Evolutionary conservation across 1,140 invertebrate genomes (phyloP).

Genomic region (Tetragnatha versicolor): DNA sequence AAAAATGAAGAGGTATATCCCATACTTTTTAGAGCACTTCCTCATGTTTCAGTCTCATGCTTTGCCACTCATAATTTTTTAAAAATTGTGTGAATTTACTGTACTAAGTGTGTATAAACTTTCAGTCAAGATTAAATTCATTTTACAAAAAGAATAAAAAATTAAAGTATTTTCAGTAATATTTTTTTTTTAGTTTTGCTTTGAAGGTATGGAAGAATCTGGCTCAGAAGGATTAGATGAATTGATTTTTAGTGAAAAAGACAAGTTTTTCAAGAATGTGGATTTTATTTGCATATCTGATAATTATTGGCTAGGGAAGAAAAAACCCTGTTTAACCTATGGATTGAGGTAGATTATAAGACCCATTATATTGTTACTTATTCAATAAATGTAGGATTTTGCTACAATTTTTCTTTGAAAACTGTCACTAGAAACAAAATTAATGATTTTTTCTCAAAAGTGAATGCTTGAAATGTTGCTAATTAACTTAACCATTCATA

Average conservation of each 20-base stretch:
- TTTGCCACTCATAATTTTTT: too few relatives aligned
- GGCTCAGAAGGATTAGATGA: conserved; percentile 95
- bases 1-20: too few relatives aligned
- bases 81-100: too few relatives aligned
- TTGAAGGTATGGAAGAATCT: conserved; percentile 99
- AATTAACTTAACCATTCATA: background rate
- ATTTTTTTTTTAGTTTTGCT: conserved; percentile 76
- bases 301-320: conserved; percentile 98
- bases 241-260: conserved; percentile 77
- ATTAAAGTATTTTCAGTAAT: background rate
- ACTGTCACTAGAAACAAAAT: too few relatives aligned
- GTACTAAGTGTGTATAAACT: too few relatives aligned
- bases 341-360: conserved; percentile 78
- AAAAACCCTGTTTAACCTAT: conserved; percentile 96
- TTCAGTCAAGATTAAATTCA: too few relatives aligned
- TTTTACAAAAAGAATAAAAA: too few relatives aligned
- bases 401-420: too few relatives aligned
- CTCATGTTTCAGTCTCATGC: too few relatives aligned
- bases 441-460: background rate
- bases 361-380: too few relatives aligned
- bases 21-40: too few relatives aligned
- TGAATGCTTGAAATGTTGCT: background rate
- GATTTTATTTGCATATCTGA: conserved; percentile 98
- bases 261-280: conserved; percentile 79
- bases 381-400: too few relatives aligned